Evolutionary conservation across 1,140 invertebrate genomes (phyloP).

Genomic region (Papilio machaon): DNA sequence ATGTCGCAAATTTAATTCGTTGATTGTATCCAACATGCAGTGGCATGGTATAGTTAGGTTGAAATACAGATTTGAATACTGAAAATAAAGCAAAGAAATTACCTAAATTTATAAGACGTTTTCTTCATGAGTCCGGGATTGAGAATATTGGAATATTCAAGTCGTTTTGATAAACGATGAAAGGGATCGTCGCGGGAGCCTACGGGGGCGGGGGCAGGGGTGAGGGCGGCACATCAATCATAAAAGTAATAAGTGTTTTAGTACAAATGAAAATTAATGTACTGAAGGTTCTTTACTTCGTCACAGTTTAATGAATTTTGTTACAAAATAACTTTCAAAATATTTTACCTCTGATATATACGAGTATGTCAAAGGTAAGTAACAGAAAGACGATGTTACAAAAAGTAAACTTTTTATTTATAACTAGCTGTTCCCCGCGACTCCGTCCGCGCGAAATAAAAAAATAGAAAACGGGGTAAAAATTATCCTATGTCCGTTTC

Average conservation of each 20-base stretch:
- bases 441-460: too few species aligned
- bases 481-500: too few species aligned
- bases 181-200: neutral
- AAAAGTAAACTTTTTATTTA: neutral
- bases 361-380: neutral
- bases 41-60: neutral
- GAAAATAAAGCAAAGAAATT: neutral
- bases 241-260: conserved; percentile 26
- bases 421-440: too few species aligned
- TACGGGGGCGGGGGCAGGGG: too few species aligned
- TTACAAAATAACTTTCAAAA: neutral
- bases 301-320: neutral
- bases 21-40: neutral
- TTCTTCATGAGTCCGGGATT: neutral
- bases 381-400: neutral
- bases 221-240: conserved; percentile 9
- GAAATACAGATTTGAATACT: neutral
- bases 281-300: conserved; percentile 1
- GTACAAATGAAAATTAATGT: conserved; percentile 27
- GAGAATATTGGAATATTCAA: conserved; percentile 23
- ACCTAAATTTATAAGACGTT: conserved; percentile 3
- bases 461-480: too few species aligned
- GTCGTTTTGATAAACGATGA: conserved; percentile 10
- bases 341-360: neutral
- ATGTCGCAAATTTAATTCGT: neutral